These are phyloP conservation scores for Euwallacea fornicatus DNA, from an alignment of 1,140 invertebrate genomes.

Conservation along the genomic window DNA sequence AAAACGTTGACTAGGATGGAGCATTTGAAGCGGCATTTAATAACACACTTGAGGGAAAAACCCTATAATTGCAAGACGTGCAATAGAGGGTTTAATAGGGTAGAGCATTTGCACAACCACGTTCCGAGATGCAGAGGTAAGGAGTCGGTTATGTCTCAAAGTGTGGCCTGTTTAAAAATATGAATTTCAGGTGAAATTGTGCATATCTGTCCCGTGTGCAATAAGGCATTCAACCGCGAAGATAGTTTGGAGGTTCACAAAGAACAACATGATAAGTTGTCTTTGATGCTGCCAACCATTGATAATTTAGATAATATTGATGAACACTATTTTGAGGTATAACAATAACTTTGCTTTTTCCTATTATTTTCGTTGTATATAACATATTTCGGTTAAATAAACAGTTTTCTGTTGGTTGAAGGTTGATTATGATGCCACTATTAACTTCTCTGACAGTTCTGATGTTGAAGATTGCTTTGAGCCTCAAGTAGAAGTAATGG, in stretches of 20 bases:
- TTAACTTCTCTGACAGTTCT: constrained; percentile 40
- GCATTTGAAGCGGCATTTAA: constrained; percentile 51
- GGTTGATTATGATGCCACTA: constrained; percentile 46
- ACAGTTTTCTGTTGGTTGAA: constrained; percentile 26
- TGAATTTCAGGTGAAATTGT: constrained; percentile 46
- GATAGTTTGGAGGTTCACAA: constrained; percentile 51
- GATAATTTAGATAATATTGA: constrained; percentile 52
- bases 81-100: constrained; percentile 56
- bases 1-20: constrained; percentile 50
- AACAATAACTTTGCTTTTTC: neutral
- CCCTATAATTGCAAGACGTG: constrained; percentile 60
- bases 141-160: neutral
- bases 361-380: neutral
- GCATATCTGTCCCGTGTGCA: constrained; percentile 56
- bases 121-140: constrained; percentile 48
- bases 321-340: constrained; percentile 46
- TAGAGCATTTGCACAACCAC: constrained; percentile 57
- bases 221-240: constrained; percentile 52
- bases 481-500: constrained; percentile 48
- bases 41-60: constrained; percentile 51
- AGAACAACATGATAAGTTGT: constrained; percentile 45
- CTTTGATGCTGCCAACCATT: constrained; percentile 46
- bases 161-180: constrained; percentile 3
- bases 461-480: constrained; percentile 48
- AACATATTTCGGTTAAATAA: neutral